phyloP scores from a whole-genome alignment of 2,113 vertebrate species.

The Crotalus horridus region DNA sequence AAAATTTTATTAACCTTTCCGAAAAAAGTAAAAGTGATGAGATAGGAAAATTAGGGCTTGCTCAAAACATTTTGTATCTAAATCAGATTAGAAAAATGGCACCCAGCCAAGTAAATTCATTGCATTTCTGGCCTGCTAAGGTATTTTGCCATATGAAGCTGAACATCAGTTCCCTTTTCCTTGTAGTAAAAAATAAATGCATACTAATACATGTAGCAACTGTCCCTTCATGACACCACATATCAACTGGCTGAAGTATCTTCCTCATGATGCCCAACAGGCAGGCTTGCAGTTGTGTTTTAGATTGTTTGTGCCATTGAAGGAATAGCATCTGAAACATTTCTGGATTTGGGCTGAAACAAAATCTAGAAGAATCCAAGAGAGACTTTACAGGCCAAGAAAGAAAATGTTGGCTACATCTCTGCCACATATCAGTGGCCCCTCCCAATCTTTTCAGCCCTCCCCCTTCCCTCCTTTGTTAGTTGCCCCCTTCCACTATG shows the following conservation, averaged over 20 bases:
- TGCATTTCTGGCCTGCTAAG: not conserved
- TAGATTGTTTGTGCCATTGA: not conserved
- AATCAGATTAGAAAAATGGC: not conserved
- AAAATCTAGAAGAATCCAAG: not conserved
- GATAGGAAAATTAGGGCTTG: not conserved
- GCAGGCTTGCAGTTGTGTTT: not conserved
- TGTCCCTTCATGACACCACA: not conserved
- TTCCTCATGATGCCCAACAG: not conserved
- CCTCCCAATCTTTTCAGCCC: not conserved
- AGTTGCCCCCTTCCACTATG: not conserved
- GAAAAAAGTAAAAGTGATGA: not conserved
- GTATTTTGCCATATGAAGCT: not conserved
- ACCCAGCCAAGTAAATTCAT: not conserved
- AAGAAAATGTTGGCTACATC: not conserved
- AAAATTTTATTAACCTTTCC: not conserved
- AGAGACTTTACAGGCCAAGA: not conserved
- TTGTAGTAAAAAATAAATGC: not conserved
- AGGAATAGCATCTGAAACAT: not conserved
- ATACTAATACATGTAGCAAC: not conserved
- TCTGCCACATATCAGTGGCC: not conserved
- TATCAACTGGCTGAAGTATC: not conserved
- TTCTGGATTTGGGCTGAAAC: not conserved
- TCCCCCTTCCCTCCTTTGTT: not conserved
- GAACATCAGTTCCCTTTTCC: not conserved
- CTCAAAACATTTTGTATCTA: not conserved